Percentiles rank a stretch among this genome's conserved stretches.
phyloP scores from a whole-genome alignment of 2,113 vertebrate species.

The Podarcis cretensis region DNA sequence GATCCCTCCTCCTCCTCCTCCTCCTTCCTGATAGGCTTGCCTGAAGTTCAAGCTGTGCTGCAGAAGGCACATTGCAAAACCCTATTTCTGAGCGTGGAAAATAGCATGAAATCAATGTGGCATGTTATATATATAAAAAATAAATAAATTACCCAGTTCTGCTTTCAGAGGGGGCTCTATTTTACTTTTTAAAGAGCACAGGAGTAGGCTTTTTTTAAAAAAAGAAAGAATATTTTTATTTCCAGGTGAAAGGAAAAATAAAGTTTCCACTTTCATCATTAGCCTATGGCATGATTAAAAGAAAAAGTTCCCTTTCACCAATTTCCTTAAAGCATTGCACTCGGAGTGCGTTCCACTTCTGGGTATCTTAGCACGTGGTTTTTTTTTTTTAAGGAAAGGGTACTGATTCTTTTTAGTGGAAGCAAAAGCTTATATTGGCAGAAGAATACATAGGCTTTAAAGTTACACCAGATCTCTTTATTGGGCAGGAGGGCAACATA shows the following conservation, averaged over 20 bases:
- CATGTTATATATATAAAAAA: not conserved
- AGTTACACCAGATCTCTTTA: not conserved
- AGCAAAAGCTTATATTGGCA: not conserved
- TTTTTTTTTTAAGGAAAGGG: no score
- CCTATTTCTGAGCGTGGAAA: constrained; percentile 45
- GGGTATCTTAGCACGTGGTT: not conserved
- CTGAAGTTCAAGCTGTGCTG: constrained; percentile 36
- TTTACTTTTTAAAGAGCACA: constrained; percentile 22
- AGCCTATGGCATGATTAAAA: not conserved
- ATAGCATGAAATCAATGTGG: constrained; percentile 28
- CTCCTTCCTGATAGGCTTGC: constrained; percentile 9
- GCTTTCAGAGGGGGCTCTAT: constrained; percentile 21
- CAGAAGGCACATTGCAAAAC: constrained; percentile 33
- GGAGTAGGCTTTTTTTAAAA: constrained; percentile 26
- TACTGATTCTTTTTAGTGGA: no score
- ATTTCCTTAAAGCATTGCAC: constrained; percentile 10
- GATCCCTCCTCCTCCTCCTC: constrained; percentile 36
- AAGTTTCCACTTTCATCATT: constrained; percentile 30
- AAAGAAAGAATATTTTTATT: constrained; percentile 57
- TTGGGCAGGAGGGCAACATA: no score
- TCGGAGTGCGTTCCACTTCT: not conserved
- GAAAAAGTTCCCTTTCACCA: not conserved
- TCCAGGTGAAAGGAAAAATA: constrained; percentile 63
- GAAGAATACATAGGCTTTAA: not conserved
- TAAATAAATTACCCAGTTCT: constrained; percentile 7